Conservation (phyloP, 2,888 invertebrate species). For the Leucophenga maculata region DNA sequence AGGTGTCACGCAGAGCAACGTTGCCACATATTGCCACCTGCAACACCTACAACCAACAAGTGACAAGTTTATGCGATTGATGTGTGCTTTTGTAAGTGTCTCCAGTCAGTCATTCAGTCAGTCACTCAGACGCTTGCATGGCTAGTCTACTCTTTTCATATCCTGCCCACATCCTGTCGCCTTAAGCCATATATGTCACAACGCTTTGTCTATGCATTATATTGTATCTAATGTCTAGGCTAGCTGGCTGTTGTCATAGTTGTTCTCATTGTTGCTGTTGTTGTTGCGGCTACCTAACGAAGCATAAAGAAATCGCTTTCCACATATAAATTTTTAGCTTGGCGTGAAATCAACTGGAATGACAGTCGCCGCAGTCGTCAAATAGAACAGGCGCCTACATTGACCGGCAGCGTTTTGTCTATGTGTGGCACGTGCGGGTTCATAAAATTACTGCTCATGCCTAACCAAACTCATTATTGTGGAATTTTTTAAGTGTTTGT, state of each 20-base stretch:
- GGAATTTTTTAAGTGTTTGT: no score
- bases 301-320: constrained; percentile 52
- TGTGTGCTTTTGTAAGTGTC: constrained; percentile 8
- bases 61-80: constrained; percentile 7
- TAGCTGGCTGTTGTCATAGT: not conserved
- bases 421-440: no score
- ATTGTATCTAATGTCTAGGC: not conserved
- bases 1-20: not conserved
- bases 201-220: constrained; percentile 6
- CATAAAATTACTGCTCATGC: no score
- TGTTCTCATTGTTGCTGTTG: not conserved
- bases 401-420: no score
- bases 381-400: not conserved
- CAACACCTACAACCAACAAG: not conserved
- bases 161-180: constrained; percentile 62
- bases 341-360: constrained; percentile 60
- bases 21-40: not conserved
- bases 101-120: constrained; percentile 6
- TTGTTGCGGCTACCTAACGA: constrained; percentile 44
- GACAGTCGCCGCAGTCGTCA: constrained; percentile 30
- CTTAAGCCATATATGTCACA: constrained; percentile 39
- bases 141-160: constrained; percentile 47
- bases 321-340: constrained; percentile 32
- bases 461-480: no score
- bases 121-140: constrained; percentile 46